phyloP scores from a whole-genome alignment of 2,113 vertebrate genomes.

The Anolis carolinensis region DNA sequence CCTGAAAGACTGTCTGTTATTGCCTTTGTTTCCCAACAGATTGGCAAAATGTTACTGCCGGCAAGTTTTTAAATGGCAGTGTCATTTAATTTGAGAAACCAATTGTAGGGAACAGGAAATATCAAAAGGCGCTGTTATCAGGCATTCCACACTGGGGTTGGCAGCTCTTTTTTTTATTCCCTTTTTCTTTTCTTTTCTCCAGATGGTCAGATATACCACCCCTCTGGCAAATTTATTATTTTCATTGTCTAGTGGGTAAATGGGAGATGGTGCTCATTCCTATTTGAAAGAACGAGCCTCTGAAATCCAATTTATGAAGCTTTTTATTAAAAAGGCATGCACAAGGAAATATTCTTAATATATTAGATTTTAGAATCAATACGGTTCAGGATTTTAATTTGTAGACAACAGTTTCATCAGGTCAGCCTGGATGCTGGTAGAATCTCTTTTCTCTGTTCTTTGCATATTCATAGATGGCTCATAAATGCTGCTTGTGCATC shows the following conservation, averaged over 20 bases:
- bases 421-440: conserved; percentile 43
- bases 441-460: conserved; percentile 20
- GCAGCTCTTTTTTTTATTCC: conserved; percentile 51
- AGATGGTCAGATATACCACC: conserved; percentile 51
- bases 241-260: conserved; percentile 48
- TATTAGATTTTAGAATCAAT: conserved; percentile 34
- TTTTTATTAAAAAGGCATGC: conserved; percentile 42
- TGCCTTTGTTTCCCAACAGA: conserved; percentile 35
- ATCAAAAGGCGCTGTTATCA: conserved; percentile 28
- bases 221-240: conserved; percentile 33
- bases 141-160: conserved; percentile 58
- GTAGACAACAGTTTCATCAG: conserved; percentile 44
- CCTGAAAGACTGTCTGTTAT: not conserved
- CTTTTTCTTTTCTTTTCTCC: not conserved
- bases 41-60: conserved; percentile 38
- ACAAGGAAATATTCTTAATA: conserved; percentile 30
- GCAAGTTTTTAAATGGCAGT: conserved; percentile 26
- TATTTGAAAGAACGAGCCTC: conserved; percentile 49
- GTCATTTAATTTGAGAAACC: conserved; percentile 37
- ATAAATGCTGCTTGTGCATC: conserved; percentile 6
- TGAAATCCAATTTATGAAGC: conserved; percentile 49
- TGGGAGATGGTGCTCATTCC: conserved; percentile 52
- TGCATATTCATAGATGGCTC: conserved; percentile 9
- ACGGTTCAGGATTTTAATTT: conserved; percentile 42
- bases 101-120: conserved; percentile 51